Percentiles rank a stretch among this genome's conserved stretches.
phyloP scores from a whole-genome alignment of 2,888 invertebrate genomes.

The Pheosia tremula region DNA sequence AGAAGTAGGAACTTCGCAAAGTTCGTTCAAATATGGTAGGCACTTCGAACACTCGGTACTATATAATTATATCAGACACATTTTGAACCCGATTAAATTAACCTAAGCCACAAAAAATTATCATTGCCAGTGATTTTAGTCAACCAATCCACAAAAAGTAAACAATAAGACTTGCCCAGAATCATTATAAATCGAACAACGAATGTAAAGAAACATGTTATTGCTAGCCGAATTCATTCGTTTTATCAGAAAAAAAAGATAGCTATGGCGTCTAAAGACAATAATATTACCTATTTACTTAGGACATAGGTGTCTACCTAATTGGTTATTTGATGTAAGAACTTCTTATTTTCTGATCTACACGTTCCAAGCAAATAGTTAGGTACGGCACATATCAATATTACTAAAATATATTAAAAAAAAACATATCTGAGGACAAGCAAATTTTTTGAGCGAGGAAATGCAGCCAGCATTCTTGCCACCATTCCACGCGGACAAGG shows the following conservation, averaged over 20 bases:
- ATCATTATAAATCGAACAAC: conserved; percentile 5
- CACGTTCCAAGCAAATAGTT: no score
- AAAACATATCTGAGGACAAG: no score
- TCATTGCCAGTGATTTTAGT: neutral
- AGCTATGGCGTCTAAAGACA: neutral
- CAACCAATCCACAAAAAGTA: conserved; percentile 1
- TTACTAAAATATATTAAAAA: no score
- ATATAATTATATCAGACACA: neutral
- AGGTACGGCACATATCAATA: no score
- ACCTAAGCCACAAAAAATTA: neutral
- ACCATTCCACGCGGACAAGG: no score
- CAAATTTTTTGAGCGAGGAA: no score
- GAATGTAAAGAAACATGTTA: neutral
- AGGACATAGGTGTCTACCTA: neutral
- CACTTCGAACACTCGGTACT: neutral
- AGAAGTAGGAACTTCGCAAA: neutral
- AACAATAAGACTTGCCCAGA: conserved; percentile 2
- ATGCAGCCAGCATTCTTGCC: no score
- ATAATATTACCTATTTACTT: neutral
- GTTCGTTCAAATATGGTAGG: neutral
- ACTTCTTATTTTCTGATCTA: no score
- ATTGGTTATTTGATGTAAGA: neutral
- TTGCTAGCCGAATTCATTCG: neutral
- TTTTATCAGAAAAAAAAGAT: neutral
- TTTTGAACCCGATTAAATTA: neutral